Evolutionary conservation across 2,113 vertebrate genomes (phyloP).

Genomic region (Arvicanthis niloticus): DNA sequence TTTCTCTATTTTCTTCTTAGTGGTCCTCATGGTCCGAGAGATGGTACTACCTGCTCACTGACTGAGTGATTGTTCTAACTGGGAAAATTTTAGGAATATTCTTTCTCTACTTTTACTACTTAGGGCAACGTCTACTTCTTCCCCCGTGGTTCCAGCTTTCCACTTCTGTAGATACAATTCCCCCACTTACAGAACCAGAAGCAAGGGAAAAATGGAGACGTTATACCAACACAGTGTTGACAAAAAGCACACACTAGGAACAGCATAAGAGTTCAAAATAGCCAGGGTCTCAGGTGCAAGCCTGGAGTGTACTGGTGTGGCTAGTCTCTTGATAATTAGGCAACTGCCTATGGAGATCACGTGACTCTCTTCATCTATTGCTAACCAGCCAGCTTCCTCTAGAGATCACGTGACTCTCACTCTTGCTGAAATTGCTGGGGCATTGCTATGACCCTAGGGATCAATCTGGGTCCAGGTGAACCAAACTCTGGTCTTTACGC

Average conservation of each 20-base stretch:
- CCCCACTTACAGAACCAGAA: neutral
- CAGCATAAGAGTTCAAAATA: neutral
- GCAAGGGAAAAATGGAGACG: neutral
- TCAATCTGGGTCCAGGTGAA: neutral
- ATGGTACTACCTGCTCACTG: neutral
- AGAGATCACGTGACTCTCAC: neutral
- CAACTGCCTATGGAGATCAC: rapidly evolving
- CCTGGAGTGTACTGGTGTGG: neutral
- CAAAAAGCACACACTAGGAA: neutral
- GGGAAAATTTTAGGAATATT: neutral
- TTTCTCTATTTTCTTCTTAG: neutral
- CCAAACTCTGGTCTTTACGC: neutral
- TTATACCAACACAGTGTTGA: neutral
- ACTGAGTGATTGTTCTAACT: neutral
- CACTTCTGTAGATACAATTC: neutral
- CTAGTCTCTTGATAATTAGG: neutral
- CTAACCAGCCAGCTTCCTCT: too few relatives aligned
- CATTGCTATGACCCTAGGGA: too few relatives aligned
- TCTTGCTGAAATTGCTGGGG: too few relatives aligned
- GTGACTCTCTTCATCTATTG: too few relatives aligned
- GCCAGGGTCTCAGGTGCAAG: too few relatives aligned
- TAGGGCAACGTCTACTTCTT: neutral
- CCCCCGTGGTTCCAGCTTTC: too few relatives aligned
- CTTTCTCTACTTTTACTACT: neutral
- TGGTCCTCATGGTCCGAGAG: neutral